Conservation (phyloP, 2,113 vertebrate genomes). For the Anthoscopus minutus region DNA sequence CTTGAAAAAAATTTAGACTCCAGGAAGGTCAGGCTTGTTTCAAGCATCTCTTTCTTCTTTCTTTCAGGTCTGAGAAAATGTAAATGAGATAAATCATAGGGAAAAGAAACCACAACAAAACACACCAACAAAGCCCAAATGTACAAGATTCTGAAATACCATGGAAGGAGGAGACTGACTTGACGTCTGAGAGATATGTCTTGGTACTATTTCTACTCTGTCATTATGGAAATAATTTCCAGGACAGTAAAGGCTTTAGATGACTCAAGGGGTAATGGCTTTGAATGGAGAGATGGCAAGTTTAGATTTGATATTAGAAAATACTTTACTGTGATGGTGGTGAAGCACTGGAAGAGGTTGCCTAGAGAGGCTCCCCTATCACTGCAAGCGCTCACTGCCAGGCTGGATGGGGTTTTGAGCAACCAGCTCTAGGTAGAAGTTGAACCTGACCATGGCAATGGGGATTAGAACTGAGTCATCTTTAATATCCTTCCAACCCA, state of each 20-base stretch:
- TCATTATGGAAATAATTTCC: not conserved
- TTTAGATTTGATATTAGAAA: not conserved
- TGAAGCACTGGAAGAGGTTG: not conserved
- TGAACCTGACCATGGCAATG: not conserved
- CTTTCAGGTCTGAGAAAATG: not conserved
- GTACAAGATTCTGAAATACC: not conserved
- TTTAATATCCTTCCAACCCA: not conserved
- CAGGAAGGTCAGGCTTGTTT: not conserved
- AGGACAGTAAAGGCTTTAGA: not conserved
- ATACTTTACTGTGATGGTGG: not conserved
- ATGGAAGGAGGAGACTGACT: not conserved
- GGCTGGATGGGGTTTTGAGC: not conserved
- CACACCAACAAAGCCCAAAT: not conserved
- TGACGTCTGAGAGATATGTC: fast-evolving
- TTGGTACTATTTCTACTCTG: not conserved
- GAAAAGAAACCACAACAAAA: not conserved
- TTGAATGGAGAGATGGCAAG: not conserved
- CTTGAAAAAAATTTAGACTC: not conserved
- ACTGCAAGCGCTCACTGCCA: fast-evolving
- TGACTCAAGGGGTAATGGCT: not conserved
- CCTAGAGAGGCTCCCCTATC: not conserved
- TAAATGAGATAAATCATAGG: not conserved
- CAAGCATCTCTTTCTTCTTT: not conserved
- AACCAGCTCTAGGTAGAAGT: not conserved
- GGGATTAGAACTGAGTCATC: not conserved